Conservation (phyloP, 1,140 invertebrate species). For the Sinonovacula constricta region DNA sequence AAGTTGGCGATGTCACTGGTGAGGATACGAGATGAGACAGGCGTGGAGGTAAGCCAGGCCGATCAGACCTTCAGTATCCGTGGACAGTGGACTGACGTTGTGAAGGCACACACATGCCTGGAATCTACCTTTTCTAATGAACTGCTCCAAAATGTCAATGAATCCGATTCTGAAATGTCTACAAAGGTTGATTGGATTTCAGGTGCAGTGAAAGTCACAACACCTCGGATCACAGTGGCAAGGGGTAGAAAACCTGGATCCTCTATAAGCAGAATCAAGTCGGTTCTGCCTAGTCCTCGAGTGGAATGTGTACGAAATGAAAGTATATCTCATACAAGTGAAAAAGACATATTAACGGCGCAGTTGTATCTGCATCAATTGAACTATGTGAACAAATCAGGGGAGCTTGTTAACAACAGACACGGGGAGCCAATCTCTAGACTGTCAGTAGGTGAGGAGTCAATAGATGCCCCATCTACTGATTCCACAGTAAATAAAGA, state of each 20-base stretch:
- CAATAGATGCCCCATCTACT: background rate
- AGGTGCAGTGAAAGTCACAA: background rate
- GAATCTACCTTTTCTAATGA: conserved; percentile 30
- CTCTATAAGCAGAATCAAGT: background rate
- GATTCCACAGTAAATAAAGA: background rate
- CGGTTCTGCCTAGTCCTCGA: background rate
- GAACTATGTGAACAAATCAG: background rate
- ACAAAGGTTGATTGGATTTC: too few relatives aligned
- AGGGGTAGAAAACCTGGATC: background rate
- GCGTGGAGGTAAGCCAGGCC: conserved; percentile 19
- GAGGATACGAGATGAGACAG: conserved; percentile 19
- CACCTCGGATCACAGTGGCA: background rate
- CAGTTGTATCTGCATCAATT: background rate
- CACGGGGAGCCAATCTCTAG: background rate
- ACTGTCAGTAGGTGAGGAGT: too few relatives aligned
- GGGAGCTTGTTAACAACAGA: background rate
- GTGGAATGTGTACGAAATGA: background rate
- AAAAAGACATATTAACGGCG: background rate
- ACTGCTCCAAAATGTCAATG: background rate
- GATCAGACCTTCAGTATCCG: conserved; percentile 19
- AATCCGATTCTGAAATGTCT: background rate
- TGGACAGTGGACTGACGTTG: conserved; percentile 34
- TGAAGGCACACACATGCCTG: conserved; percentile 13
- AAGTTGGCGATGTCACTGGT: conserved; percentile 26
- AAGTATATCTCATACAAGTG: background rate